Evolutionary conservation across 2,888 invertebrate genomes (phyloP), one percentile per base, ranked within the genome.

Genomic region (Marronus borbonicus): DNA sequence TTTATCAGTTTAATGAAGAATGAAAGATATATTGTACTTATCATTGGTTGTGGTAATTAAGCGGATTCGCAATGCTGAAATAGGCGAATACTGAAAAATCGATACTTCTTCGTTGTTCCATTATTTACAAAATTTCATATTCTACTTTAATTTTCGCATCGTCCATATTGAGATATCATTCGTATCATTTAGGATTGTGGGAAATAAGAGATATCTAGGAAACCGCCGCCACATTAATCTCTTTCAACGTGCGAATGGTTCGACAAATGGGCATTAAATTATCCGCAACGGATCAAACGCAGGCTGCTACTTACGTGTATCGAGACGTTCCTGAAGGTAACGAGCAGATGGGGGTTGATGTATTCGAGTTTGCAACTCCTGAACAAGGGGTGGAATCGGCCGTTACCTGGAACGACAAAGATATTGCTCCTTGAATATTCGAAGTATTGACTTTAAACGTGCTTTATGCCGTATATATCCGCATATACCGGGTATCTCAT

Each of bases 251-350:
- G 36, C 44, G 55, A 76, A 66, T 76, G 49, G 65, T 44, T 76
- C 66, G 72, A 68, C 66, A 66, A 74, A 74, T 74, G 60, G 44
- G 44, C 28, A 60, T 60, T 74, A 74, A 74, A 74, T 74, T 74
- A 74, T 74, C 72, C 72, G 72, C 72, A 60, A 60, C 72, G 68
- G 36, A 76, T 64, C 68, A 68, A 77, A 69, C 77, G 58, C 70
- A 76, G 76, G 20, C 66, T 74, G 60, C 44, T 78, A 90, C 93
- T 92, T 90, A 94, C 94, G 86, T 90, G 89, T 79, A 95, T 93
- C 75, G 94, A 93, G 79, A 93, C 92, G 87, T 95, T 95, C 85
- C 93, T 92, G 88, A 94, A 95, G 78, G 94, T 93, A 82, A 95
- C 91, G 80, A 93, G 89, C 81, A 95, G 89, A 84, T 94, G 91